Percentiles rank a stretch among this genome's conserved stretches.
Evolutionary conservation across 2,888 invertebrate genomes (phyloP).

Genomic region (Xylota sylvarum): DNA sequence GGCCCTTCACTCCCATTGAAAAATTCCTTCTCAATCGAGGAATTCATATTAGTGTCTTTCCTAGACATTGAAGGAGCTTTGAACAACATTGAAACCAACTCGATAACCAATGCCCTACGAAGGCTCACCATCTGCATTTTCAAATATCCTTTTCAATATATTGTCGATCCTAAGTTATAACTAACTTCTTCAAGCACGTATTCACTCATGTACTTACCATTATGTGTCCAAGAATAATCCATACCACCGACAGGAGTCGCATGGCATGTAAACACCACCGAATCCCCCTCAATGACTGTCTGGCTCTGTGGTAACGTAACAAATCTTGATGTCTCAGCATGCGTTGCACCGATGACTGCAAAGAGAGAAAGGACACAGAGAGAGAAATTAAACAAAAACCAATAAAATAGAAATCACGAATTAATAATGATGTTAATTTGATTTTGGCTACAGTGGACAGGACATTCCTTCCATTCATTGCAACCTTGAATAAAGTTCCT

Average conservation of each 20-base stretch:
- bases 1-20: too few species aligned
- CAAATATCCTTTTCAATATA: too few species aligned
- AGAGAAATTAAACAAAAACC: neutral
- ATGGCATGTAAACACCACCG: constrained; percentile 82
- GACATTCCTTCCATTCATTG: constrained; percentile 1
- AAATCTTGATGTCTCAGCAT: constrained; percentile 81
- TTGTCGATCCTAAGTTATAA: too few species aligned
- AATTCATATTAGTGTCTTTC: too few species aligned
- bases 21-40: too few species aligned
- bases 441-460: constrained; percentile 25
- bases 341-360: constrained; percentile 71
- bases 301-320: constrained; percentile 83
- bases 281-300: constrained; percentile 83
- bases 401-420: constrained; percentile 11
- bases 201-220: constrained; percentile 81
- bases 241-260: constrained; percentile 81
- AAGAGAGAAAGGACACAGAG: constrained; percentile 34
- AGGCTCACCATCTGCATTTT: too few species aligned
- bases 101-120: too few species aligned
- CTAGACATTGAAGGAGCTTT: too few species aligned
- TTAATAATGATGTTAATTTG: constrained; percentile 45
- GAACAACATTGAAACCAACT: too few species aligned
- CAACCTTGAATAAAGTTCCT: neutral
- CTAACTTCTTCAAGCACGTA: too few species aligned
- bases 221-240: constrained; percentile 83